Base-by-base conservation (phyloP, 2,113 vertebrate genomes). In the Xiphorhynchus elegans region DNA sequence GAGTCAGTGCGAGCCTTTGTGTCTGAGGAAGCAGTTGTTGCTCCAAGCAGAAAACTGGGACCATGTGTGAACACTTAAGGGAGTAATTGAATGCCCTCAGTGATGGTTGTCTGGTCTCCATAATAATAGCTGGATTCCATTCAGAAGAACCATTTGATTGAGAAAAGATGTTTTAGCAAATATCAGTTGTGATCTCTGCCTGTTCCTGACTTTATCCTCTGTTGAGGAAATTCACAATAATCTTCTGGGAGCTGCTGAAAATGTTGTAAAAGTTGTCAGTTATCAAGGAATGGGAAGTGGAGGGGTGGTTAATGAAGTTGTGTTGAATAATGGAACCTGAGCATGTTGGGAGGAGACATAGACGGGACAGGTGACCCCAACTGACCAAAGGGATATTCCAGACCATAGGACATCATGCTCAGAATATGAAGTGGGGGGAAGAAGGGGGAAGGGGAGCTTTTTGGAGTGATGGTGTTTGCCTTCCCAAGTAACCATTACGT, bases 401-500 rank as follows among this genome's bases (percentile, higher is more conserved):
- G 6, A 46, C 6, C 3, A 9, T 24, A 2, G 25, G 23, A 9
- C 46, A 46, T 46, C n/a, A 67, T 1, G 2, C 8, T 46, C 19
- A 52, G 52, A 3, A 25, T 2, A n/a, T 24, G n/a, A 52, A 33
- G 9, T 52, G 18, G 1, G 15, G 12, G 2, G 31, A 88, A 72
- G 58, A 50, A 89, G 28, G 18, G 46, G 15, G 11, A 4, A 42
- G 40, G 8, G 12, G 4, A 21, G 5, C 10, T 13, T 5, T 59
- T 44, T 74, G 15, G 21, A 59, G 18, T 46, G 37, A n/a, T 60
- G 46, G 13, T 0, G 1, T 39, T 52, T 33, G 4, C 9, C 26
- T 81, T 58, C 1, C 17, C 23, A 46, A 67, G 18, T 59, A 39
- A 67, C 8, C 4, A 4, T 33, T 44, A 18, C 5, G 0, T 3